Conservation (phyloP, 2,797 vertebrate genomes). For the Telmatherina bonti region DNA sequence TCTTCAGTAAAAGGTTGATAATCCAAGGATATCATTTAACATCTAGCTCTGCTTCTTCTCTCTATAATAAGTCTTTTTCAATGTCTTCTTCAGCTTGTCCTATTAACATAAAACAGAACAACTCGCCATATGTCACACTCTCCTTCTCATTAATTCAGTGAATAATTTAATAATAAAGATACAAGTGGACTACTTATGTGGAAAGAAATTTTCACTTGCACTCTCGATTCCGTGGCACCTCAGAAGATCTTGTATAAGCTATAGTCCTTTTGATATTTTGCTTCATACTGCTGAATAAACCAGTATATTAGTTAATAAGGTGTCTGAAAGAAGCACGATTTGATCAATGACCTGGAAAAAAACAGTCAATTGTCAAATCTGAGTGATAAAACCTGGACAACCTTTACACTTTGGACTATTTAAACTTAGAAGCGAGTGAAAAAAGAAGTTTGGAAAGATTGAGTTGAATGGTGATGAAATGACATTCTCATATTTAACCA, state of each 20-base stretch:
- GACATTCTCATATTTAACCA: not conserved
- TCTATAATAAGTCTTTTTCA: not conserved
- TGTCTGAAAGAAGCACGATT: too few species aligned
- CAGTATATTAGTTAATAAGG: too few species aligned
- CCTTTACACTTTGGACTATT: too few species aligned
- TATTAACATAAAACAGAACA: not conserved
- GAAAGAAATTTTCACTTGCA: not conserved
- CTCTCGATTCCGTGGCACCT: too few species aligned
- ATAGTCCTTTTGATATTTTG: not conserved
- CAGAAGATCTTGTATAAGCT: not conserved
- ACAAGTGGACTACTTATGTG: not conserved
- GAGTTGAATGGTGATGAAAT: not conserved
- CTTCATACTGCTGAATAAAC: too few species aligned
- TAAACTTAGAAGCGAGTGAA: not conserved
- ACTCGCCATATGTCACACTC: not conserved
- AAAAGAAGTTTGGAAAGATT: not conserved
- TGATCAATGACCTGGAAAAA: too few species aligned
- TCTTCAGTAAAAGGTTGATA: too few species aligned
- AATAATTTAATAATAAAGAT: not conserved
- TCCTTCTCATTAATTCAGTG: not conserved
- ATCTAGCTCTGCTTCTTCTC: not conserved
- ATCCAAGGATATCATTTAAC: not conserved
- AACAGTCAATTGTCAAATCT: too few species aligned
- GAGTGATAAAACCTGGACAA: too few species aligned
- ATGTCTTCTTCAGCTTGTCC: not conserved